Conservation (phyloP, 2,888 invertebrate genomes). For the Blomia tropicalis region DNA sequence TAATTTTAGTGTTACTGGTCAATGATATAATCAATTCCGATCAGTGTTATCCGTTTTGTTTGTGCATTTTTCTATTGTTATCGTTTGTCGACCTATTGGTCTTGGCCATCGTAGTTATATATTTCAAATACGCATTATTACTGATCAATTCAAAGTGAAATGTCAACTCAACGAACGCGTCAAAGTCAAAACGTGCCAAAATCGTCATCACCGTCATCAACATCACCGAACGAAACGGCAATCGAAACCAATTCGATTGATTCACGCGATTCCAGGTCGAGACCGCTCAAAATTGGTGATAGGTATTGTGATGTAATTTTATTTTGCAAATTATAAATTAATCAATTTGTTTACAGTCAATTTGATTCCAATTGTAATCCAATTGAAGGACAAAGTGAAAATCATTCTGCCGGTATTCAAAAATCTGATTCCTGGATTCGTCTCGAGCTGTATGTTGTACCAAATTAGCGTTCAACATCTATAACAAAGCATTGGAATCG, state of each 20-base stretch:
- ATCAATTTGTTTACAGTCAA: background rate
- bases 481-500: constrained; percentile 21
- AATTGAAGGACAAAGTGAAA: background rate
- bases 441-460: constrained; percentile 33
- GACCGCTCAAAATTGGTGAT: background rate
- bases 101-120: too few species aligned
- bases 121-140: background rate
- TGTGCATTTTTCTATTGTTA: background rate
- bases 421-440: constrained; percentile 15
- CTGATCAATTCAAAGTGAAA: too few species aligned
- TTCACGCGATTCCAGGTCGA: constrained; percentile 9
- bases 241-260: constrained; percentile 2
- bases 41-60: too few species aligned
- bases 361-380: background rate
- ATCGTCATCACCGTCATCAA: background rate
- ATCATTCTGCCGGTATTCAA: background rate
- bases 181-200: background rate
- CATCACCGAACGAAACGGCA: background rate
- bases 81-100: too few species aligned
- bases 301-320: background rate
- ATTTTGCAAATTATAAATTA: background rate
- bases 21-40: too few species aligned
- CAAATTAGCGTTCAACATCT: constrained; percentile 19
- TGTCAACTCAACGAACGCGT: too few species aligned
- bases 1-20: too few species aligned